Base-by-base conservation (phyloP, 2,888 invertebrate species). In the Lampropteryx suffumata region DNA sequence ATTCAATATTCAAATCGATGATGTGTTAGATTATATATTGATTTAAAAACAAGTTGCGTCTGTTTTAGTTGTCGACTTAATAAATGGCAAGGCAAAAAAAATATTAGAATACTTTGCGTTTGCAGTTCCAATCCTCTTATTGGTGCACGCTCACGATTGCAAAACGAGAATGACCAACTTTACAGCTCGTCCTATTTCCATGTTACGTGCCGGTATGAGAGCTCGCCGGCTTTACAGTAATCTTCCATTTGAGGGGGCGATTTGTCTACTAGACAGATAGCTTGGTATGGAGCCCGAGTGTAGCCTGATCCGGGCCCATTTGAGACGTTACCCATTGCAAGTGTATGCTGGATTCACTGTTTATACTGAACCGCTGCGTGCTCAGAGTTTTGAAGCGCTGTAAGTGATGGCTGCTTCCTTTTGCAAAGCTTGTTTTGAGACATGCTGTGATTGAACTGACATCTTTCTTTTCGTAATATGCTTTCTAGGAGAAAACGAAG, bases 241-340 rank as follows among this genome's bases (percentile, higher is more conserved):
- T 84, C 85, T 82, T 74, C 81, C 74, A 78, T 82, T 82, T 82
- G 83, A 82, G 79, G 73, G 71, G 79, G 82, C 81, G 83, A 86
- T 86, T 84, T 84, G 86, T 86, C 84, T 82, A 75, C 67, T 69
- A 79, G 83, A 81, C 78, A 73, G 76, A 84, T 78, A 71, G 74
- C 67, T 26, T 72, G 71, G 64, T 71, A 70, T 63, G 65, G 51
- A 35, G 40, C 35, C 65, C 62, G 61, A 58, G 57, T 54, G 57
- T 59, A 26, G 62, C 61, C 56, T 66, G 71, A 69, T 69, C 69
- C 69, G 52, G 45, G 58, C 61, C 64, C 62, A 59, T 62, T 62
- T 59, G 54, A 49, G 50, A 52, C 52, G 48, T 50, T 50, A 58
- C 58, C 60, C 58, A 54, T 49, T 56, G 56, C 54, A 50, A 55